phyloP scores from a whole-genome alignment of 2,797 vertebrate genomes.

The Channallabes apus region DNA sequence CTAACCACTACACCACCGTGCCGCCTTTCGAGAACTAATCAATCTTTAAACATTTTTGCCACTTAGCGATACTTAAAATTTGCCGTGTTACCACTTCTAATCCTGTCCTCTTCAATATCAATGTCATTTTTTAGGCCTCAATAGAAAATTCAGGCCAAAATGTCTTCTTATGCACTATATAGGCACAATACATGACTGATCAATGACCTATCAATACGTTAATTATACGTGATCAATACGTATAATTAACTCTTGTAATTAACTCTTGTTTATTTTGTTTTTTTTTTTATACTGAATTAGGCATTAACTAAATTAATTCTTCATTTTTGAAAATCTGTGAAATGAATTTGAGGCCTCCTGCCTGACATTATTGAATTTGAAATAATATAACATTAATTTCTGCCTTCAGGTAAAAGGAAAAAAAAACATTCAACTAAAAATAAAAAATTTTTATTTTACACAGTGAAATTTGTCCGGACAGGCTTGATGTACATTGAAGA shows the following conservation, averaged over 20 bases:
- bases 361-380: background rate
- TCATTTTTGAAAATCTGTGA: background rate
- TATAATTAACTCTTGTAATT: background rate
- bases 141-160: background rate
- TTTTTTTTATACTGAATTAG: background rate
- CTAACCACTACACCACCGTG: no score
- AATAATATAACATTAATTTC: background rate
- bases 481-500: background rate
- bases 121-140: background rate
- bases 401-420: background rate
- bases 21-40: no score
- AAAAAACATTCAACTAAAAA: background rate
- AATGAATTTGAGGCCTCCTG: background rate
- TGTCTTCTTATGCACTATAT: background rate
- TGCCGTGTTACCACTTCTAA: background rate
- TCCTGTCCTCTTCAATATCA: background rate
- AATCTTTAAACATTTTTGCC: background rate
- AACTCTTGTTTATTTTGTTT: background rate
- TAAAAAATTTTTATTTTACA: background rate
- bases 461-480: background rate
- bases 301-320: background rate
- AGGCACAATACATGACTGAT: background rate
- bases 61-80: background rate
- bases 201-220: background rate
- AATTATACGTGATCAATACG: no score